Base-by-base conservation (phyloP, 2,113 vertebrate genomes). In the Pica pica region DNA sequence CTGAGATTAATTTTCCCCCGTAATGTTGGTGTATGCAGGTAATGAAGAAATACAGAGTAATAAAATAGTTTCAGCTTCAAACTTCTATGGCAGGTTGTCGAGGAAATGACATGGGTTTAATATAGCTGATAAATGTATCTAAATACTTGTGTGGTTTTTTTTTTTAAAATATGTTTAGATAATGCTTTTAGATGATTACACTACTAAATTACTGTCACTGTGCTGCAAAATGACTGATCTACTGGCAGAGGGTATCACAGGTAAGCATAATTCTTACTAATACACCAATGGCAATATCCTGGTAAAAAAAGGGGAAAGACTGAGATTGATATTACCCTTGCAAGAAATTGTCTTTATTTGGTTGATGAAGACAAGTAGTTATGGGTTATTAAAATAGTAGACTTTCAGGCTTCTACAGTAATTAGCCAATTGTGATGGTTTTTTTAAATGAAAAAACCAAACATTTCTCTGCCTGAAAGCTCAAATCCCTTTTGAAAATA, bases 191-290 rank as follows among this genome's bases (percentile, higher is more conserved):
- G 99, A 99, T 95, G 97, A 98, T 6, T 99, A 99, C 85, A 99
- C 99, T 90, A 99, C 99, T 74, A 99, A 98, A 71, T 98, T 99
- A 42, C 97, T 99, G 71, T 99, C 99, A 17, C 97, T 98, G 15
- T 99, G 99, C 96, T 99, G 99, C 98, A 99, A 98, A 97, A 99
- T 99, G 99, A 98, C 98, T 13, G 99, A 99, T 88, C 98, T 99
- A 30, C 98, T 99, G 96, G 94, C 98, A 53, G 99, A 99, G 76
- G 98, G 98, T 87, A 98, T 99, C 89, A 98, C 98, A 88, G 97
- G 98, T 98, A 94, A 97, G 97, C 89, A 12, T 53, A 27, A 56
- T 46, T 83, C 24, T 57, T 82, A 76, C 53, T 55, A 10, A 75
- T 91, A 8, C 31, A 26, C 20, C 57, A 4, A 27, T 81, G 11